phyloP scores from a whole-genome alignment of 2,797 vertebrate genomes.

The Enteromius thamalakanensis region DNA sequence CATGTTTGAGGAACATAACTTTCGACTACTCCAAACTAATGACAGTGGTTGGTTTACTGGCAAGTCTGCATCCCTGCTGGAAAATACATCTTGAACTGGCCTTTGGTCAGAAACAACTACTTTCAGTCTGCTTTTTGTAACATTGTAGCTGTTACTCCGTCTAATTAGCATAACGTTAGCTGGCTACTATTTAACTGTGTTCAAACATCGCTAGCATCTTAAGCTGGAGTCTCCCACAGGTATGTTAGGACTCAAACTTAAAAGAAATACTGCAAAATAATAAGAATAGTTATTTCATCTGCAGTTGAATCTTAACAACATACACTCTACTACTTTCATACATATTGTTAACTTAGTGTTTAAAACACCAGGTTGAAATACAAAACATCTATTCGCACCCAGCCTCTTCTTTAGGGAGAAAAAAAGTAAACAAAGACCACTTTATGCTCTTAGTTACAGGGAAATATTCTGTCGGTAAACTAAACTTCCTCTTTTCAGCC shows the following conservation, averaged over 20 bases:
- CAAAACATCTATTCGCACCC: not conserved
- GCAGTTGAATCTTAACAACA: not conserved
- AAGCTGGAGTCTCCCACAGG: not conserved
- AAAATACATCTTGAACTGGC: not conserved
- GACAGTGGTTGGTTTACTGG: not conserved
- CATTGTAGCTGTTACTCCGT: not conserved
- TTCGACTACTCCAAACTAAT: not conserved
- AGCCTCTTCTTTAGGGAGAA: not conserved
- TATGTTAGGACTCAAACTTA: not conserved
- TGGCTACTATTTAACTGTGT: not conserved
- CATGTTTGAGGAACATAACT: not conserved
- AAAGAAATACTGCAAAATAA: not conserved
- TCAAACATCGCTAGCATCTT: not conserved
- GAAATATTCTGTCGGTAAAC: conserved; percentile 10
- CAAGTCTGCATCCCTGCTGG: not conserved
- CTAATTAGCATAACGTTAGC: not conserved
- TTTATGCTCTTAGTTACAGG: not conserved
- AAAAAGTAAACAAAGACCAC: not conserved
- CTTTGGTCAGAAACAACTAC: not conserved
- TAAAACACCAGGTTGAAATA: not conserved
- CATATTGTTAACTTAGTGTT: not conserved
- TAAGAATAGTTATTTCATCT: not conserved
- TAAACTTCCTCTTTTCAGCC: conserved; percentile 59
- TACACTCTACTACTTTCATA: not conserved
- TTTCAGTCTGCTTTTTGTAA: not conserved